These are phyloP conservation scores for Syrrhaptes paradoxus DNA, from an alignment of 2,113 vertebrate species.

Conservation along the genomic window DNA sequence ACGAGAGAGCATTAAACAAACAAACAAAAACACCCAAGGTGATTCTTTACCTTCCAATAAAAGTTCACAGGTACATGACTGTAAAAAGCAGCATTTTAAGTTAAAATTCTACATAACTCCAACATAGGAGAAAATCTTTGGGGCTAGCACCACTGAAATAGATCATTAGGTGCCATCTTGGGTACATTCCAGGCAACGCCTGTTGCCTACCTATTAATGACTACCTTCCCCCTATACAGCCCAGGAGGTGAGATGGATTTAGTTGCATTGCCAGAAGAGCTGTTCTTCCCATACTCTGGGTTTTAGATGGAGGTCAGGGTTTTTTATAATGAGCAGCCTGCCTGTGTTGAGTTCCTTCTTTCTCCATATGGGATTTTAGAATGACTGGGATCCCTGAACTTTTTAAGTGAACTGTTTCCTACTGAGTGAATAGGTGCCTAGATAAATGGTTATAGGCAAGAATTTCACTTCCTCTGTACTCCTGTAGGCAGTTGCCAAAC, in stretches of 20 bases:
- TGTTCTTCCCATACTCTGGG: not conserved
- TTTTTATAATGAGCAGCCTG: not conserved
- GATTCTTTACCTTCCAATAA: not conserved
- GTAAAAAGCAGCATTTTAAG: not conserved
- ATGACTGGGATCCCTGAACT: not conserved
- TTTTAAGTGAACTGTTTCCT: not conserved
- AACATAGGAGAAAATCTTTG: not conserved
- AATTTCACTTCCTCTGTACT: not conserved
- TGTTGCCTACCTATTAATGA: not conserved
- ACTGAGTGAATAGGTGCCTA: not conserved
- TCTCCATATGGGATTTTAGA: not conserved
- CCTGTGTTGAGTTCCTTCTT: not conserved
- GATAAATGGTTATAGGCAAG: not conserved
- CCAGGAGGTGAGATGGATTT: not conserved
- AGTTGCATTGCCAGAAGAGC: not conserved
- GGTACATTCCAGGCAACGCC: not conserved
- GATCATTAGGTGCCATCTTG: not conserved
- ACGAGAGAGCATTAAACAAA: not conserved
- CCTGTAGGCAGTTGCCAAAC: not conserved
- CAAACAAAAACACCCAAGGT: not conserved
- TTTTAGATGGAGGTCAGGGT: not conserved
- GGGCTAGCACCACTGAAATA: not conserved
- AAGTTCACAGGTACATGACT: not conserved
- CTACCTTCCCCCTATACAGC: not conserved
- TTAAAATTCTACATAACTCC: not conserved